Base-by-base conservation (phyloP, 2,797 vertebrate species). In the Eremophila alpestris region DNA sequence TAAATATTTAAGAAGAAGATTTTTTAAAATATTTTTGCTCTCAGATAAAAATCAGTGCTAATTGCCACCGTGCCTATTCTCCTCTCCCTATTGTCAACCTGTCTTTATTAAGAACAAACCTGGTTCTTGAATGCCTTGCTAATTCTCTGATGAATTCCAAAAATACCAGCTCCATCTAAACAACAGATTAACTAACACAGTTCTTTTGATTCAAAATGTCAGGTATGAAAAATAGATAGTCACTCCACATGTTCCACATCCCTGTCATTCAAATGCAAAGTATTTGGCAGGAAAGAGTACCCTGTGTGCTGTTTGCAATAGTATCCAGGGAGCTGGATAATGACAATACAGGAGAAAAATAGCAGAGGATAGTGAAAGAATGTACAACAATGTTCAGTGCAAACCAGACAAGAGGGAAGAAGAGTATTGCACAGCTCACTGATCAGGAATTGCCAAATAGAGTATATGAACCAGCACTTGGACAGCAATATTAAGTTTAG, bases 151-250 rank as follows among this genome's bases (percentile, higher is more conserved):
- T 46, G 49, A 83, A 83, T 68, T 93, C 62, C 19, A 51, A 49
- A 91, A 78, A 73, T 45, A 79, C 4, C 27, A 78, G 49, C 34
- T 80, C 41, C 58, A 71, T 68, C 38, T 81, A 88, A 90, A 81
- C 27, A 76, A 63, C 0, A 3, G 17, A 77, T 85, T 69, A 91
- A 84, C 32, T 68, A 83, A 88, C 70, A 67, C 32, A 76, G 27
- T 8, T 68, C 64, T 86, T 94, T 71, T 60, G 49, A 93, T 94
- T 92, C 58, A 68, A 90, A 95, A 88, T 83, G 83, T 74, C 94
- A 93, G 41, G 3, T 75, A 88, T 71, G 74, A 92, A 91, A 95
- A 93, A 91, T 54, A 93, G 48, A 89, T 70, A 40, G 49, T 62
- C 34, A 58, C 59, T 83, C 63, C 81, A 78, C 34, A n/a, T 24